phyloP scores from a whole-genome alignment of 2,797 vertebrate species.

The Ispidina lecontei region DNA sequence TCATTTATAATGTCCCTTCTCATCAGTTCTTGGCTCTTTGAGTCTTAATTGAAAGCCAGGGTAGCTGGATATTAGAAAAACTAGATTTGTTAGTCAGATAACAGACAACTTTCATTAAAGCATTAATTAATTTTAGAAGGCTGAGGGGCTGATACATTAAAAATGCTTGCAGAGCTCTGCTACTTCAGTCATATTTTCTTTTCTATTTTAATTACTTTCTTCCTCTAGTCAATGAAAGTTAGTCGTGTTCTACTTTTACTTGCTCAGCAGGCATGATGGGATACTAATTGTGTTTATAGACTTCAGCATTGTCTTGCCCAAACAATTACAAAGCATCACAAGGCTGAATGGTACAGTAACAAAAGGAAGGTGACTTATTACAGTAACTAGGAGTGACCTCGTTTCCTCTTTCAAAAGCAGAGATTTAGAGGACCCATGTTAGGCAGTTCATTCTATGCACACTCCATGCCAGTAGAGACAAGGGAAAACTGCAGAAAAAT shows the following conservation, averaged over 20 bases:
- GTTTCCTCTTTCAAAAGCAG: neutral
- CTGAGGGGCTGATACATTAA: constrained; percentile 44
- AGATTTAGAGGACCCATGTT: neutral
- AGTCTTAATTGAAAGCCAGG: constrained; percentile 74
- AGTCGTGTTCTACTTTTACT: constrained; percentile 38
- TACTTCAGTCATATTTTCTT: neutral
- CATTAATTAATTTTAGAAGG: constrained; percentile 75
- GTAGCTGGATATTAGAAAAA: constrained; percentile 66
- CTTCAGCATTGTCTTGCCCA: neutral
- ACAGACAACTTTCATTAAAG: constrained; percentile 71
- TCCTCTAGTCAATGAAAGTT: constrained; percentile 35
- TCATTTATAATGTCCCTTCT: constrained; percentile 69
- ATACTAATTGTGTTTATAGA: neutral
- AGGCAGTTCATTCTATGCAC: neutral
- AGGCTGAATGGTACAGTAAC: neutral
- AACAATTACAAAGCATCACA: neutral
- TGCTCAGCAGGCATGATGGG: neutral
- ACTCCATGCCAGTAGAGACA: neutral
- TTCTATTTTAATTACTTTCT: constrained; percentile 53
- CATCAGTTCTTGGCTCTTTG: constrained; percentile 60
- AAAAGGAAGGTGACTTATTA: neutral
- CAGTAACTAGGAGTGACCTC: neutral
- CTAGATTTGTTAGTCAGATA: constrained; percentile 71
- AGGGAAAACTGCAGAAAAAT: neutral
- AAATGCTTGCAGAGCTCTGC: constrained; percentile 34